Percentiles rank a stretch among this genome's conserved stretches.
Evolutionary conservation across 2,888 invertebrate genomes (phyloP).

Genomic region (Escarpia spicata): DNA sequence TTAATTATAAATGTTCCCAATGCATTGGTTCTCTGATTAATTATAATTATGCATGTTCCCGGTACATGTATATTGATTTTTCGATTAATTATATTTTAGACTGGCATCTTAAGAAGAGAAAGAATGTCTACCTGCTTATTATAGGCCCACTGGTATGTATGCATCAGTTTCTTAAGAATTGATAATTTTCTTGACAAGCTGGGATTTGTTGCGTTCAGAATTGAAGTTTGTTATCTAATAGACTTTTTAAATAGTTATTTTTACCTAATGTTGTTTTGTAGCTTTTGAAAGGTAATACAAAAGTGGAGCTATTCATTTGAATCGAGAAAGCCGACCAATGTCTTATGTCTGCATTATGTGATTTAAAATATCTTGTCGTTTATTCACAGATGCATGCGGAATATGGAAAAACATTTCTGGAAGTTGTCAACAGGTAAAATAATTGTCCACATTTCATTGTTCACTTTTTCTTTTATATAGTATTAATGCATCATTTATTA

Average conservation of each 20-base stretch:
- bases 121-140: conserved; percentile 45
- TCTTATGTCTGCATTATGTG: neutral
- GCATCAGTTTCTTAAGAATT: neutral
- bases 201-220: neutral
- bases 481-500: too few species aligned
- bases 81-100: conserved; percentile 43
- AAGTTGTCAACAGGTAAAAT: conserved; percentile 7
- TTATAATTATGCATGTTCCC: neutral
- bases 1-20: neutral
- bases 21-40: neutral
- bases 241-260: too few species aligned
- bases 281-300: too few species aligned
- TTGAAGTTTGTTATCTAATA: too few species aligned
- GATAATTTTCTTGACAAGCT: neutral
- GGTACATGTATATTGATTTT: neutral
- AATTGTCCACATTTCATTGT: neutral
- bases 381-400: neutral
- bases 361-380: neutral
- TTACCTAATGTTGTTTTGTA: too few species aligned
- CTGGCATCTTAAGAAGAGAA: conserved; percentile 42
- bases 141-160: conserved; percentile 50
- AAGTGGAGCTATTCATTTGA: too few species aligned
- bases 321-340: too few species aligned
- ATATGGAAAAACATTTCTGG: neutral
- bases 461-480: too few species aligned